phyloP scores from a whole-genome alignment of 2,888 invertebrate genomes.

The Acleris cristana region DNA sequence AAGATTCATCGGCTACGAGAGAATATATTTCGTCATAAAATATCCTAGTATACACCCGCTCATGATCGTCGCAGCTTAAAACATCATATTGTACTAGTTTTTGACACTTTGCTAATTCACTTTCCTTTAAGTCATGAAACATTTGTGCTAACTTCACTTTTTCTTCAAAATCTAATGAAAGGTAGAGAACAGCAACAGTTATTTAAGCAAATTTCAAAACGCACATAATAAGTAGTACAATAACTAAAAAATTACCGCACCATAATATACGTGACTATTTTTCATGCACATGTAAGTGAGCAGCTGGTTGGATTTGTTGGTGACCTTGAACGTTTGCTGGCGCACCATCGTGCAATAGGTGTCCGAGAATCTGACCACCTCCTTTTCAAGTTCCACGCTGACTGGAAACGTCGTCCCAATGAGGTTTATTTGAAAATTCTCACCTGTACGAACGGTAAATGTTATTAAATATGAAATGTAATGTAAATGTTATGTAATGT shows the following conservation, averaged over 20 bases:
- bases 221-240: background rate
- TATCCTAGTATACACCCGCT: slow-evolving; percentile 73
- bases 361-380: slow-evolving; percentile 78
- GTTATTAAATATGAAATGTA: too few relatives aligned
- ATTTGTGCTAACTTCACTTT: slow-evolving; percentile 70
- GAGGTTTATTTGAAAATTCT: slow-evolving; percentile 73
- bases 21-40: slow-evolving; percentile 74
- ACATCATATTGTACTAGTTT: slow-evolving; percentile 73
- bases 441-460: slow-evolving; percentile 59
- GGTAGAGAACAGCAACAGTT: slow-evolving; percentile 6
- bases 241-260: slow-evolving; percentile 45
- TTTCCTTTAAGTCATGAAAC: slow-evolving; percentile 66
- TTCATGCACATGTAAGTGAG: slow-evolving; percentile 84
- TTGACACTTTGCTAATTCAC: slow-evolving; percentile 61
- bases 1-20: slow-evolving; percentile 68
- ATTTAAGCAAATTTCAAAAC: too few relatives aligned
- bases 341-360: slow-evolving; percentile 84
- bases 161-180: slow-evolving; percentile 70
- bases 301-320: slow-evolving; percentile 81
- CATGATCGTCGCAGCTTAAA: slow-evolving; percentile 69
- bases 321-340: slow-evolving; percentile 76
- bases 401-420: slow-evolving; percentile 73
- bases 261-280: slow-evolving; percentile 69
- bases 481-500: too few relatives aligned
- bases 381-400: slow-evolving; percentile 76